A percentile compares a stretch with the other conserved stretches of the same genome.
phyloP scores from a whole-genome alignment of 1,140 invertebrate genomes.

The Formica exsecta region DNA sequence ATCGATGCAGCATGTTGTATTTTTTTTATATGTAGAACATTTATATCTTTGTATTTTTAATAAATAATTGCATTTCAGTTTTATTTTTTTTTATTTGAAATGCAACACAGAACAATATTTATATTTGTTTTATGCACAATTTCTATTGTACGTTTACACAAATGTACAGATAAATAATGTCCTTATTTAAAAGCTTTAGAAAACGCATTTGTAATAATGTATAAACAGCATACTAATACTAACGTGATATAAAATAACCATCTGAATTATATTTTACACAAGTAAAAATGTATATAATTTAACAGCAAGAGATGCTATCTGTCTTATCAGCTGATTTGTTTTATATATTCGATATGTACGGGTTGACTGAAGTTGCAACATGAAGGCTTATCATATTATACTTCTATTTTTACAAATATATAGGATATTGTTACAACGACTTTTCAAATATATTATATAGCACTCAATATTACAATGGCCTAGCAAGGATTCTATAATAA shows the following conservation, averaged over 20 bases:
- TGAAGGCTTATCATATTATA: slow-evolving; percentile 2
- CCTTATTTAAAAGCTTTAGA: slow-evolving; percentile 8
- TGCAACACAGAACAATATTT: slow-evolving; percentile 45
- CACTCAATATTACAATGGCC: slow-evolving; percentile 41
- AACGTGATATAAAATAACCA: slow-evolving; percentile 37
- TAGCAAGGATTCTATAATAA: slow-evolving; percentile 7
- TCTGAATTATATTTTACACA: slow-evolving; percentile 10
- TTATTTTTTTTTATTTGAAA: slow-evolving; percentile 46
- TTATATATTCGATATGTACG: background rate
- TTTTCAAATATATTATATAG: slow-evolving; percentile 45
- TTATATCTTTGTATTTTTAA: slow-evolving; percentile 36
- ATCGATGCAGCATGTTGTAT: background rate
- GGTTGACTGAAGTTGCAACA: background rate
- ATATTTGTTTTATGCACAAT: slow-evolving; percentile 38
- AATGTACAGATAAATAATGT: background rate
- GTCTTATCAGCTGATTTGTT: background rate
- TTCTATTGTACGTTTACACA: background rate
- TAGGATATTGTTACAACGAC: background rate
- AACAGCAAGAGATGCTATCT: background rate
- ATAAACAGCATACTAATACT: slow-evolving; percentile 13
- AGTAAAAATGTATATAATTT: slow-evolving; percentile 1
- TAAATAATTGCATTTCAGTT: slow-evolving; percentile 39
- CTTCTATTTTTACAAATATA: slow-evolving; percentile 14
- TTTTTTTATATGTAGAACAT: slow-evolving; percentile 3
- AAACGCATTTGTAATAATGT: background rate